phyloP scores from a whole-genome alignment of 2,888 invertebrate genomes.

The Nudaria mundana region DNA sequence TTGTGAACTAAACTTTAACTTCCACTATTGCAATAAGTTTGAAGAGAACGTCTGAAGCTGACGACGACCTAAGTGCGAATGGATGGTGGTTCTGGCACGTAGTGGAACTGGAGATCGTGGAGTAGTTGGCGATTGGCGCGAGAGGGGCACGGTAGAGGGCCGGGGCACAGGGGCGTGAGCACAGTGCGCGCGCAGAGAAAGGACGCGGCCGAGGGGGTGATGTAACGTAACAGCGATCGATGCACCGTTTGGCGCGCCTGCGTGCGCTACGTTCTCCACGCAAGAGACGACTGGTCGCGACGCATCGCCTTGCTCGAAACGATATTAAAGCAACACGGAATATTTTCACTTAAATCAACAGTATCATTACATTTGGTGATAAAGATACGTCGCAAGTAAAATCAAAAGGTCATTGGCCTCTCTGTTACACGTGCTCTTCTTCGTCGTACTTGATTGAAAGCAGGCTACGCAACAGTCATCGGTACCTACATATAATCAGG shows the following conservation, averaged over 20 bases:
- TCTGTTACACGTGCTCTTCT: conserved; percentile 46
- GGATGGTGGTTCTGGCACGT: conserved; percentile 64
- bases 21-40: conserved; percentile 43
- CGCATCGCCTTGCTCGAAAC: background rate
- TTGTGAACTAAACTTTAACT: conserved; percentile 55
- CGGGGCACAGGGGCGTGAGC: conserved; percentile 42
- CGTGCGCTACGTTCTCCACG: conserved; percentile 15
- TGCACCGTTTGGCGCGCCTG: conserved; percentile 55
- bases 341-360: background rate
- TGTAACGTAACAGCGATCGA: conserved; percentile 81
- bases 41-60: conserved; percentile 52
- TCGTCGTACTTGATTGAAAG: conserved; percentile 9
- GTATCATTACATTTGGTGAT: background rate
- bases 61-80: conserved; percentile 72
- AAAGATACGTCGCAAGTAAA: conserved; percentile 10
- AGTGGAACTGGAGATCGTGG: conserved; percentile 57
- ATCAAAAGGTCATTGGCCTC: conserved; percentile 55
- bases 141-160: conserved; percentile 45
- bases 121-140: conserved; percentile 51
- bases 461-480: background rate
- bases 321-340: background rate
- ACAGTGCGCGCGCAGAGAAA: conserved; percentile 77
- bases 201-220: conserved; percentile 76
- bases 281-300: conserved; percentile 2
- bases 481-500: no score